A percentile compares a stretch with the other conserved stretches of the same genome.
Conservation (phyloP, 2,888 invertebrate genomes). For the Syrphus vitripennis region DNA sequence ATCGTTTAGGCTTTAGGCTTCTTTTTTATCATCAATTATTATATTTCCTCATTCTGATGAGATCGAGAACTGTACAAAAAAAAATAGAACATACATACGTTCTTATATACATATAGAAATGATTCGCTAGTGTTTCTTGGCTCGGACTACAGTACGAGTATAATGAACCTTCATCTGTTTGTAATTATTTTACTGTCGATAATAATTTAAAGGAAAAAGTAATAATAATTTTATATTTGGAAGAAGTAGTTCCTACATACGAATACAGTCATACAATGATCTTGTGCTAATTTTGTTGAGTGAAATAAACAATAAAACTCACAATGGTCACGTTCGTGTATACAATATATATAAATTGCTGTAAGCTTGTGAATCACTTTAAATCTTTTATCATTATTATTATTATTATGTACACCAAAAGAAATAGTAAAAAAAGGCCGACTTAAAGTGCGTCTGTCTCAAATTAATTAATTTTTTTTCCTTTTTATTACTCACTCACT, state of each 20-base stretch:
- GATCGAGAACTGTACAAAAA: not conserved
- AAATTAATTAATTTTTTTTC: not conserved
- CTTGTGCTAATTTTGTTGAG: constrained; percentile 31
- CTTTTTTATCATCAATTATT: constrained; percentile 27
- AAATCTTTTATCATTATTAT: constrained; percentile 3
- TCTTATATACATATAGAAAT: not conserved
- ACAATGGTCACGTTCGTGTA: constrained; percentile 20
- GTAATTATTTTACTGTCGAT: not conserved
- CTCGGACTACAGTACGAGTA: no score
- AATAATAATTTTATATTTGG: not conserved
- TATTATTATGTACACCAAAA: not conserved
- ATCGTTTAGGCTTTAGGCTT: not conserved
- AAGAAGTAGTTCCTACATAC: not conserved
- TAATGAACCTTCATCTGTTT: constrained; percentile 23
- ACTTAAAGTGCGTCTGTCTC: constrained; percentile 6
- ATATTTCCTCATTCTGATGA: constrained; percentile 31
- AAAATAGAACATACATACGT: not conserved
- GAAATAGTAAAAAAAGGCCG: not conserved
- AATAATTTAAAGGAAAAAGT: not conserved
- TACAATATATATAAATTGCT: not conserved
- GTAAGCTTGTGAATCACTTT: constrained; percentile 13
- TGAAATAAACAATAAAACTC: not conserved
- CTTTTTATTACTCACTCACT: constrained; percentile 1
- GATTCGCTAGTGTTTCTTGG: constrained; percentile 14
- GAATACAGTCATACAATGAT: not conserved